Conservation (phyloP, 2,113 vertebrate genomes). For the Paramisgurnus dabryanus region DNA sequence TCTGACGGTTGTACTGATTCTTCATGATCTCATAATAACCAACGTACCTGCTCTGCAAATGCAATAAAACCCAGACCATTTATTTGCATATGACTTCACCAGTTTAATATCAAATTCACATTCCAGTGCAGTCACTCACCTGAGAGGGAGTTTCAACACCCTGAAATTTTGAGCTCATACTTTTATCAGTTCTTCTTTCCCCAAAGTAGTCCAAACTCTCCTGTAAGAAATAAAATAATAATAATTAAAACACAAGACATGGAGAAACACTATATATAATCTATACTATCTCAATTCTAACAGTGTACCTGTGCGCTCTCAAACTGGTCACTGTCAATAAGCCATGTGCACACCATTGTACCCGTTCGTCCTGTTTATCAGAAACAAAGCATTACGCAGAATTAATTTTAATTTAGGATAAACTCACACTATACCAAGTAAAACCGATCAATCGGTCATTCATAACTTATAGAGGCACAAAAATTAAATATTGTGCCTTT, state of each 20-base stretch:
- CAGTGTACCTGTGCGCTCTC: constrained; percentile 84
- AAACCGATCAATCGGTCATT: not conserved
- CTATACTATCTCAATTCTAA: no score
- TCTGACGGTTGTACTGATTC: constrained; percentile 76
- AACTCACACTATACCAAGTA: not conserved
- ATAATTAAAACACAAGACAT: not conserved
- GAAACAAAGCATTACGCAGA: not conserved
- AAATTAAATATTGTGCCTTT: no score
- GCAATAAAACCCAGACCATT: not conserved
- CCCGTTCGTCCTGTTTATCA: constrained; percentile 86
- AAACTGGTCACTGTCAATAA: constrained; percentile 87
- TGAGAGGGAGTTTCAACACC: constrained; percentile 97
- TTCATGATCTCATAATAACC: constrained; percentile 92
- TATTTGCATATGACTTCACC: not conserved
- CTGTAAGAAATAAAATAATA: constrained; percentile 53
- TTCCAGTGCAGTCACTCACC: constrained; percentile 64
- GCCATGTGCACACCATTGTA: constrained; percentile 89
- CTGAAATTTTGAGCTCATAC: constrained; percentile 87
- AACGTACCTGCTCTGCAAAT: constrained; percentile 87
- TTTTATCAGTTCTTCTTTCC: constrained; percentile 88
- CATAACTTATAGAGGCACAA: not conserved
- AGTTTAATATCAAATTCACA: not conserved
- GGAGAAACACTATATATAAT: not conserved
- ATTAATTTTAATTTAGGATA: no score
- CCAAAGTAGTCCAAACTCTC: constrained; percentile 92